These are phyloP conservation scores for Linyphia triangularis DNA, from an alignment of 2,888 invertebrate genomes.

Conservation along the genomic window DNA sequence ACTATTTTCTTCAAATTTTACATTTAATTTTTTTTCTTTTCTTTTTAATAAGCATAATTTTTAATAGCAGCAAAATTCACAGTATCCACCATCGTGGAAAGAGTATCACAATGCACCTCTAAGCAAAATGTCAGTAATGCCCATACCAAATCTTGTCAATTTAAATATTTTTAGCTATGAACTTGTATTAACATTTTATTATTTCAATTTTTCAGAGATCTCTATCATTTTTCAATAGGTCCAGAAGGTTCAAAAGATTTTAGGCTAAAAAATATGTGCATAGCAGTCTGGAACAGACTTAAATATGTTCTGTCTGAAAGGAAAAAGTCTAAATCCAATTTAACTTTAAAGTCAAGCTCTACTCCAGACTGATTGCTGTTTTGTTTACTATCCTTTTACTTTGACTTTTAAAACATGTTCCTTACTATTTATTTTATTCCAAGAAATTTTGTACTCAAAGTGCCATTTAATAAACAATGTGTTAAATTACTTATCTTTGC, in stretches of 20 bases:
- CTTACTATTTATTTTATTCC: not conserved
- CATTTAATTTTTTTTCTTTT: too few species aligned
- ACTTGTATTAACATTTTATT: not conserved
- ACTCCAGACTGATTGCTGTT: not conserved
- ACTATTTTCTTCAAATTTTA: too few species aligned
- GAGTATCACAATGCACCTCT: too few species aligned
- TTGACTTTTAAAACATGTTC: not conserved
- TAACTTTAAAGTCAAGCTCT: not conserved
- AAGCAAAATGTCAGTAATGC: too few species aligned
- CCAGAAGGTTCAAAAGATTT: constrained; percentile 65
- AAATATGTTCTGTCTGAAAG: constrained; percentile 48
- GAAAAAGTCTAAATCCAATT: not conserved
- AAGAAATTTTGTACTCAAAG: not conserved
- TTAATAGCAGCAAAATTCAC: too few species aligned
- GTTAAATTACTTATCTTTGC: too few species aligned
- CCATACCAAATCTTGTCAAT: too few species aligned
- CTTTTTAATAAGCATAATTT: too few species aligned
- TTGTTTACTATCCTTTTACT: not conserved
- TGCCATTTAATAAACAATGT: not conserved
- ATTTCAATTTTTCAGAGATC: constrained; percentile 53
- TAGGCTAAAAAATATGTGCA: constrained; percentile 73
- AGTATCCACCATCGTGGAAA: too few species aligned
- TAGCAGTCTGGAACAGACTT: constrained; percentile 72
- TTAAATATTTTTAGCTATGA: not conserved
- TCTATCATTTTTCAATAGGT: constrained; percentile 65